Base-by-base conservation (phyloP, 2,113 vertebrate species). In the Tiliqua scincoides region DNA sequence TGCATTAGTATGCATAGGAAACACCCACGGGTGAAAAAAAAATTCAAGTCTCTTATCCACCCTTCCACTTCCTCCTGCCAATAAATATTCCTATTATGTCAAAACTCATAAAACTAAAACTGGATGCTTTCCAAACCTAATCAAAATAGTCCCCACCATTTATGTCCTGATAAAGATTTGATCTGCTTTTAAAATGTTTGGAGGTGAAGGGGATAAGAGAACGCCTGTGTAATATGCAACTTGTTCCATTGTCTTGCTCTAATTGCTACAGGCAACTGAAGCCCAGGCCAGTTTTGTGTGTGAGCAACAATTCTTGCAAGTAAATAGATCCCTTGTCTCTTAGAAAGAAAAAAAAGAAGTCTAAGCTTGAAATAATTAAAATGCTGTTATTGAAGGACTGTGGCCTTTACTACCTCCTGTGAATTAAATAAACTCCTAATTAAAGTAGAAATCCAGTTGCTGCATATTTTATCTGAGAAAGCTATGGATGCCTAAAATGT, bases 291-390 rank as follows among this genome's bases (percentile, higher is more conserved):
- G 74, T 67, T 76, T 80, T 79, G 74, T 81, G 17, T 85, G 82
- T 83, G 84, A 87, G 15, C 5, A 9, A 27, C 0, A 27, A 76
- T 93, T 84, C 62, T 80, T 79, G 61, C 65, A 76, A 90, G 89
- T 86, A 93, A 93, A 40, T 37, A 0, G 10, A 71, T 70, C 59
- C 74, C 85, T 81, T 86, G 61, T 87, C 89, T 87, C 85, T 84
- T 86, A 52, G 5, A 10, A 73, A 63, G 79, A 52, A 63, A 9
- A 27, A 79, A 68, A 23, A 85, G 48, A 40, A 23, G 0, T 8
- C 20, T 67, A 32, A 18, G 23, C 71, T 85, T 87, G 91, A 32
- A 91, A 92, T 89, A 87, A 73, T 70, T 79, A 80, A 87, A 82
- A 72, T 62, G 62, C 12, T 17, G 43, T 91, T 87, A 84, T 82